Conservation (phyloP, 2,888 invertebrate genomes). For the Exocentrus adspersus region DNA sequence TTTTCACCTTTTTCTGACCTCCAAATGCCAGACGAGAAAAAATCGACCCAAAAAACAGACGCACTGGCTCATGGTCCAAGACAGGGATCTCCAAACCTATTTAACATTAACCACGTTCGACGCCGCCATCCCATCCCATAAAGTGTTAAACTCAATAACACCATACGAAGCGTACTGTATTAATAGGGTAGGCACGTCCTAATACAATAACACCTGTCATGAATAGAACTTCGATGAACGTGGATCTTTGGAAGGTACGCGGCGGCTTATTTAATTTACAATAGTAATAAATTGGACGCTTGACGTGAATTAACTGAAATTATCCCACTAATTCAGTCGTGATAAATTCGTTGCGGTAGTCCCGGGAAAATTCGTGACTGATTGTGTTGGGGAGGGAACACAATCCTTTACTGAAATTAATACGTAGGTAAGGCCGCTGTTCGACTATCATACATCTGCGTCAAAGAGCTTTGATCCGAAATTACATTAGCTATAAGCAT, state of each 20-base stretch:
- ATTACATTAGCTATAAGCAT: too few relatives aligned
- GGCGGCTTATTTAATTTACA: slow-evolving; percentile 14
- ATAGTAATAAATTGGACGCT: slow-evolving; percentile 14
- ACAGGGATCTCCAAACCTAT: too few relatives aligned
- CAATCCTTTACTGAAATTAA: too few relatives aligned
- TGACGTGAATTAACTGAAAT: slow-evolving; percentile 17
- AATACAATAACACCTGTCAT: slow-evolving; percentile 12
- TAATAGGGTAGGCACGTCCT: slow-evolving; percentile 15
- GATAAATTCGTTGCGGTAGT: not conserved
- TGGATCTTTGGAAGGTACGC: not conserved
- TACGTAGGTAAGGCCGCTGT: too few relatives aligned
- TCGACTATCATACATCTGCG: too few relatives aligned
- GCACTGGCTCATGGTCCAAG: too few relatives aligned
- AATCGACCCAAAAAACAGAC: too few relatives aligned
- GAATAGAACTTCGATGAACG: slow-evolving; percentile 16
- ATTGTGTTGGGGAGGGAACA: too few relatives aligned
- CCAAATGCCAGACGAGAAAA: too few relatives aligned
- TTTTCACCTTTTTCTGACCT: too few relatives aligned
- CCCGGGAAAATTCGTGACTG: not conserved
- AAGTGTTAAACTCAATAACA: slow-evolving; percentile 9
- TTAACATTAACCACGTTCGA: too few relatives aligned
- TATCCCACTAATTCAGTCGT: slow-evolving; percentile 8
- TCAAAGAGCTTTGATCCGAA: too few relatives aligned
- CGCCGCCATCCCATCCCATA: not conserved
- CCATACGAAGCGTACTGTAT: not conserved